Base-by-base conservation (phyloP, 2,113 vertebrate species). In the Scomber scombrus region DNA sequence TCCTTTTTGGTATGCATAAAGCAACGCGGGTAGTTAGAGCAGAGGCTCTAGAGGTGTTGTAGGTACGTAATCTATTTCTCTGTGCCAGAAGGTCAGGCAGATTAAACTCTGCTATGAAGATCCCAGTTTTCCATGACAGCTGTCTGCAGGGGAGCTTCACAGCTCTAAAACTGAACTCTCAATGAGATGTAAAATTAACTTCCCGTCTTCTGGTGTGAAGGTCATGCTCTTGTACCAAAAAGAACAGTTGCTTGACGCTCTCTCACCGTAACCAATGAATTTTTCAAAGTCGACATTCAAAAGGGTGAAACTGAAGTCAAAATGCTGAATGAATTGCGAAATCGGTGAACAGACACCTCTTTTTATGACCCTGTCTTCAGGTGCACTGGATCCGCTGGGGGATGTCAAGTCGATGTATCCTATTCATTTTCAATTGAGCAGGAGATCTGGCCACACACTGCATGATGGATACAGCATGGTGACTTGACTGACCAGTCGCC, bases 131-230 rank as follows among this genome's bases (percentile, higher is more conserved):
- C 85, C 61, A 78, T 84, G 85, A 85, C 91, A 84, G 90, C 86
- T 94, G 90, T 90, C 89, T 90, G 91, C 89, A 82, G 90, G 91
- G 85, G 79, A 88, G 86, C 75, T 21, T 18, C 61, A 71, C 73
- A 55, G 62, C 88, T 92, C 86, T 84, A 88, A 92, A 92, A 89
- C 82, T 67, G 31, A 89, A 71, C 85, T 90, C 82, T 88, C 86
- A 91, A 88, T 91, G 92, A 93, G 91, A 93, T 93, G 89, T 91
- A 93, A 94, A 94, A 94, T 93, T 80, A 92, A 93, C 88, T 91
- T 92, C 75, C 67, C 64, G 43, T 85, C 68, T 85, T 91, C 78
- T 76, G 56, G 46, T 88, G 84, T 90, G 86, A 93, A 93, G 92
- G 89, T 93, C 91, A 88, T 46, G 67, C 71, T 71, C 86, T 85